These are phyloP conservation scores for Phaenicophaeus curvirostris DNA, from an alignment of 2,797 vertebrate genomes.

Conservation along the genomic window DNA sequence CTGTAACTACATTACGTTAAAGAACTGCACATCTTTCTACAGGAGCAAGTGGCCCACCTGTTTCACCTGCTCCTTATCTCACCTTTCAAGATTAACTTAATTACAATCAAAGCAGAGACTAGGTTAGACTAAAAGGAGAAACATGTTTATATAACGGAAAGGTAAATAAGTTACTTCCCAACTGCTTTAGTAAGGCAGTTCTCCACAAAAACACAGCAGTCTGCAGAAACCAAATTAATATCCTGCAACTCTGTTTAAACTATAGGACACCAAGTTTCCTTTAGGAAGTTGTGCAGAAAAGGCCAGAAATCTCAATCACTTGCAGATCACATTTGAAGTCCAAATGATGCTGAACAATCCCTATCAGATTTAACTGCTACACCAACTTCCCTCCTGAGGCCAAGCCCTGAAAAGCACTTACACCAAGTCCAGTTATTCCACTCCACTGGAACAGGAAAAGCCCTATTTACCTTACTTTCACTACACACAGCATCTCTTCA, in stretches of 20 bases:
- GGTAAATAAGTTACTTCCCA: not conserved
- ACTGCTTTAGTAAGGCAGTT: not conserved
- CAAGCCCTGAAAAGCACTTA: rapidly evolving
- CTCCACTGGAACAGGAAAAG: not conserved
- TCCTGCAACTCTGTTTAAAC: not conserved
- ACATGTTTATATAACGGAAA: rapidly evolving
- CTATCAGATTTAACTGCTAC: not conserved
- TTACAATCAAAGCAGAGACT: not conserved
- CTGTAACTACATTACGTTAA: not conserved
- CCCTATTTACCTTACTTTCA: not conserved
- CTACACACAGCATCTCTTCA: not conserved
- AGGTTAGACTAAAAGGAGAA: not conserved
- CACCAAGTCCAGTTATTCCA: not conserved
- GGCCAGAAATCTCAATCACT: not conserved
- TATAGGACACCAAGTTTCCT: not conserved
- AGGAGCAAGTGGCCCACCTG: not conserved
- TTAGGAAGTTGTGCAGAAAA: not conserved
- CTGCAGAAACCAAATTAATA: not conserved
- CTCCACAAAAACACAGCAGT: not conserved
- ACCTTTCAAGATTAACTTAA: not conserved
- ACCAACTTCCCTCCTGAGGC: not conserved
- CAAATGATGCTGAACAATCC: not conserved
- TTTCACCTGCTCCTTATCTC: not conserved
- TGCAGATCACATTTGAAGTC: not conserved
- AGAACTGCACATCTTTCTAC: not conserved